Evolutionary conservation across 2,888 invertebrate species (phyloP).

Genomic region (Agrilus cyanescens): DNA sequence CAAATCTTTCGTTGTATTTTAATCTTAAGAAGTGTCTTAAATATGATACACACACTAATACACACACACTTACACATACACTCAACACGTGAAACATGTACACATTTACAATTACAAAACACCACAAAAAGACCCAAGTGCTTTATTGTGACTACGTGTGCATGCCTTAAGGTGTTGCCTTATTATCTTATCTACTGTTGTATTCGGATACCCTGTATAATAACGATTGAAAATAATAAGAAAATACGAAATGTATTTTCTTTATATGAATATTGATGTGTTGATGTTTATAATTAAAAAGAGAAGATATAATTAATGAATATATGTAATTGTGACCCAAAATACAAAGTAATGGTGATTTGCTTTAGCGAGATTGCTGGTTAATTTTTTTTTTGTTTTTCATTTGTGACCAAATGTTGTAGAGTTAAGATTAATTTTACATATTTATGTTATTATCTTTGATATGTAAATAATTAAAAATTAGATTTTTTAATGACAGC

Average conservation of each 20-base stretch:
- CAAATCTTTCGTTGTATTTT: no score
- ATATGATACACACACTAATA: no score
- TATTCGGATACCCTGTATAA: background rate
- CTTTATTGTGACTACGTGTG: background rate
- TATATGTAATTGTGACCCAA: slow-evolving; percentile 1
- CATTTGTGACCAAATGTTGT: no score
- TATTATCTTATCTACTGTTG: slow-evolving; percentile 1
- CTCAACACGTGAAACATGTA: no score
- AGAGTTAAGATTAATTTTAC: no score
- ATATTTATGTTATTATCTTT: no score
- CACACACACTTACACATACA: no score
- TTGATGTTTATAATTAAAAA: background rate
- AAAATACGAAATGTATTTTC: background rate
- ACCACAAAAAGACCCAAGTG: background rate
- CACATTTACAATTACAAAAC: background rate
- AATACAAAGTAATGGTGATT: background rate
- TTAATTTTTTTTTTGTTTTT: no score
- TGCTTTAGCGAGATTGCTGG: no score
- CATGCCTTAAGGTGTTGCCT: slow-evolving; percentile 8
- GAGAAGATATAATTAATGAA: background rate
- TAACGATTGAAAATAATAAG: background rate
- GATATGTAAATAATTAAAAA: no score
- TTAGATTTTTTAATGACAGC: no score
- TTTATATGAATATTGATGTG: background rate
- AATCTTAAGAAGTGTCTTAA: no score